These are phyloP conservation scores for Gasteruption jaculator DNA, from an alignment of 2,888 invertebrate species.

Conservation along the genomic window DNA sequence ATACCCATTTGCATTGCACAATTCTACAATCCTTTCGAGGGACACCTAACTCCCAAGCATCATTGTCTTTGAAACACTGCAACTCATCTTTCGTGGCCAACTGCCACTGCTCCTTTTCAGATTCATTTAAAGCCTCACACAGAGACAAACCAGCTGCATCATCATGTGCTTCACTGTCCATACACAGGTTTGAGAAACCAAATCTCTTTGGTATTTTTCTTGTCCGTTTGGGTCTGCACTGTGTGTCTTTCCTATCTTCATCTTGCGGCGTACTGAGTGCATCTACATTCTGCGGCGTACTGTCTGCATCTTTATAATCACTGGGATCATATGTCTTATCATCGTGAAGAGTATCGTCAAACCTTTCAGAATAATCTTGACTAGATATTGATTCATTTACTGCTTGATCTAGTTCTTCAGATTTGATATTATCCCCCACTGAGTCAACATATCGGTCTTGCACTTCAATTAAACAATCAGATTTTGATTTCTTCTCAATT, in stretches of 20 bases:
- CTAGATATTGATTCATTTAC: not conserved
- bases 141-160: not conserved
- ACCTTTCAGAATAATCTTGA: no score
- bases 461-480: slow-evolving; percentile 2
- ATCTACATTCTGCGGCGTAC: not conserved
- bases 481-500: slow-evolving; percentile 1
- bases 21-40: not conserved
- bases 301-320: not conserved
- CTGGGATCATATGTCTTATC: not conserved
- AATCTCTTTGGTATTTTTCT: not conserved
- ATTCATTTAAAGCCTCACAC: not conserved
- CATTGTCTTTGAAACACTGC: slow-evolving; percentile 11
- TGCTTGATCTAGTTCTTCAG: not conserved
- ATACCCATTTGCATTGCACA: slow-evolving; percentile 7
- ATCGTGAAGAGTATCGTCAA: no score
- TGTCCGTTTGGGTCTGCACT: no score
- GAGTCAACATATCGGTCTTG: not conserved
- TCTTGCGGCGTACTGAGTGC: not conserved
- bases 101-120: slow-evolving; percentile 14
- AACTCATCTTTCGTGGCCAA: slow-evolving; percentile 21
- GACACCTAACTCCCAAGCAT: slow-evolving; percentile 7
- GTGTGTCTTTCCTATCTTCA: slow-evolving; percentile 2
- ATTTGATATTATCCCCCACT: not conserved
- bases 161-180: not conserved
- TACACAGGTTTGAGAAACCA: slow-evolving; percentile 2